A percentile compares a stretch with the other conserved stretches of the same genome.
Evolutionary conservation across 2,113 vertebrate species (phyloP).

Genomic region (Heteronetta atricapilla): DNA sequence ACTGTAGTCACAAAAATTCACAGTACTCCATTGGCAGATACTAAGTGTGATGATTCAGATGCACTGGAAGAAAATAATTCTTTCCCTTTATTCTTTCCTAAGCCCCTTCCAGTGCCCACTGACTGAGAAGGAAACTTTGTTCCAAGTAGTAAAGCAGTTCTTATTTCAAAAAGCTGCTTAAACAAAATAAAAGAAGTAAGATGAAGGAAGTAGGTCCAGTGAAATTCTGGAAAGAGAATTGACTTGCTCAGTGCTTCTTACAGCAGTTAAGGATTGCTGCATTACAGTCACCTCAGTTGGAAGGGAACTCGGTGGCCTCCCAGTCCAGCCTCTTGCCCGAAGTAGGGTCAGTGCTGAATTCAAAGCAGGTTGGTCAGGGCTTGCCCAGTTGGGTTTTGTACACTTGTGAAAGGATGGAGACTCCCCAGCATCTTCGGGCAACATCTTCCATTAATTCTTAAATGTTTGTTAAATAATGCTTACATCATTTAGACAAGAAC

Average conservation of each 20-base stretch:
- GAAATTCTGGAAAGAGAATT: not conserved
- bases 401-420: not conserved
- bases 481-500: not conserved
- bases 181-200: not conserved
- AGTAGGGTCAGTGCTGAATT: not conserved
- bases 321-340: not conserved
- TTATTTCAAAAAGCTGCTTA: not conserved
- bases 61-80: not conserved
- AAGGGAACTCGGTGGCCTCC: not conserved
- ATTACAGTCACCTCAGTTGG: not conserved
- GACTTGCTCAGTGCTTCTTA: not conserved
- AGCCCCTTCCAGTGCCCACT: not conserved
- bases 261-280: fast-evolving
- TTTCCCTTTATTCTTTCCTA: not conserved
- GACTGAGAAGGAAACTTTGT: not conserved
- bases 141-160: not conserved
- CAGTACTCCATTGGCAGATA: not conserved
- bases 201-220: not conserved
- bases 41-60: not conserved
- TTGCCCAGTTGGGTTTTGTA: not conserved
- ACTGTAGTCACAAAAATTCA: not conserved
- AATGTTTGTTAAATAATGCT: not conserved
- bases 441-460: not conserved
- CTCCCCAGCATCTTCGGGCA: not conserved
- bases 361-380: not conserved